Percentiles rank a stretch among this genome's conserved stretches.
Evolutionary conservation across 2,888 invertebrate genomes (phyloP).

Genomic region (Platycheirus rosarum): DNA sequence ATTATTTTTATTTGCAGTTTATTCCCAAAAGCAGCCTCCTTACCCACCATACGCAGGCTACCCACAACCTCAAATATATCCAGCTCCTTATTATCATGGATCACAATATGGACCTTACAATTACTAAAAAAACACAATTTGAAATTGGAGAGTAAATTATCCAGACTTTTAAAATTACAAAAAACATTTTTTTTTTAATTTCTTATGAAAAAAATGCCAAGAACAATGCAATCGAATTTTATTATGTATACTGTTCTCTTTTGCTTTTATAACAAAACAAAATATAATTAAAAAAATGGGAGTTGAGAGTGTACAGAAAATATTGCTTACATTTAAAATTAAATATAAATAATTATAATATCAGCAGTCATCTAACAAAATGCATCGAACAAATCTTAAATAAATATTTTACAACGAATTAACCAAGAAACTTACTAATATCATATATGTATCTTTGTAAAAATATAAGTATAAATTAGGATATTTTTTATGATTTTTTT

Average conservation of each 20-base stretch:
- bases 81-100: constrained; percentile 94
- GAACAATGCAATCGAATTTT: constrained; percentile 47
- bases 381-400: constrained; percentile 40
- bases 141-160: constrained; percentile 46
- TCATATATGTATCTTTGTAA: constrained; percentile 44
- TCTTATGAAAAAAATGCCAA: constrained; percentile 43
- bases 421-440: constrained; percentile 24
- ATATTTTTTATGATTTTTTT: constrained; percentile 12
- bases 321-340: constrained; percentile 39
- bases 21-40: constrained; percentile 96
- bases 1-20: constrained; percentile 85
- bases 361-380: constrained; percentile 57
- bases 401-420: constrained; percentile 47
- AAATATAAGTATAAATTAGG: constrained; percentile 38
- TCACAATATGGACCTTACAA: constrained; percentile 97
- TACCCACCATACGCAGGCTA: constrained; percentile 91
- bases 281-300: background rate
- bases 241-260: background rate
- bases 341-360: constrained; percentile 40
- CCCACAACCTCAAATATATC: constrained; percentile 91
- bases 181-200: constrained; percentile 24
- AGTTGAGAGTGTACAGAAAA: constrained; percentile 40
- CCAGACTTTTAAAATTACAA: constrained; percentile 45
- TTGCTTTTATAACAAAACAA: constrained; percentile 3
- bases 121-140: constrained; percentile 85